Percentiles rank a stretch among this genome's conserved stretches.
phyloP scores from a whole-genome alignment of 2,888 invertebrate genomes.

The Drosophila leonis region DNA sequence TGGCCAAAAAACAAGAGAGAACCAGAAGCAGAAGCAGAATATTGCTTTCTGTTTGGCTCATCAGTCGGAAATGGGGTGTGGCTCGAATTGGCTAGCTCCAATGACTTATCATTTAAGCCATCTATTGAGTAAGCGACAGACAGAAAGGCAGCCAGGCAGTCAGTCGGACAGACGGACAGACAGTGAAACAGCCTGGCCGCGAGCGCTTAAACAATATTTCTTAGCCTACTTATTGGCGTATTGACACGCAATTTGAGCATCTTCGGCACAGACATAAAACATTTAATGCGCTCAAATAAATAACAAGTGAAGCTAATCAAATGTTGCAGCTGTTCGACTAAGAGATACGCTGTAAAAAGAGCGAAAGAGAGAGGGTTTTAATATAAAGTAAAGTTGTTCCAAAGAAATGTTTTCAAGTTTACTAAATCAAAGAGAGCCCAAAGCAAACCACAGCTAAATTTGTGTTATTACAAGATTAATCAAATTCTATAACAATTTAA shows the following conservation, averaged over 20 bases:
- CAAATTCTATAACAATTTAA: not conserved
- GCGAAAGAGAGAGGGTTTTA: not conserved
- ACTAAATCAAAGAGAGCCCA: no score
- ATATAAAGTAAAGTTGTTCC: no score
- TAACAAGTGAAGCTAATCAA: constrained; percentile 12
- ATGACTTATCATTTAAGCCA: constrained; percentile 61
- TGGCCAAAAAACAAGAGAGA: constrained; percentile 24
- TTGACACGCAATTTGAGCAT: constrained; percentile 62
- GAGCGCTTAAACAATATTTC: constrained; percentile 9
- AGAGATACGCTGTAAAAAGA: constrained; percentile 13
- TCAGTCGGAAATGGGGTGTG: constrained; percentile 33
- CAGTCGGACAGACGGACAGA: constrained; percentile 1
- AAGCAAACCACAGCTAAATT: no score
- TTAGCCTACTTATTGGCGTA: constrained; percentile 46
- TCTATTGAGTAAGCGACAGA: constrained; percentile 21
- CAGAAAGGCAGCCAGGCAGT: constrained; percentile 1
- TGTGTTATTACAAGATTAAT: not conserved
- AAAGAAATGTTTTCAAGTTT: not conserved
- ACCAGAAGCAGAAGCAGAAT: constrained; percentile 2
- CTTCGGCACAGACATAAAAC: constrained; percentile 54
- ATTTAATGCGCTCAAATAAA: constrained; percentile 55
- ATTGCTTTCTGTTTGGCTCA: constrained; percentile 3
- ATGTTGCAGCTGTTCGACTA: not conserved
- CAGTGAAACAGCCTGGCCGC: constrained; percentile 1
- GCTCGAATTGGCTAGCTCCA: constrained; percentile 44